phyloP scores from a whole-genome alignment of 2,888 invertebrate species.

The Mellilla xanthometata region DNA sequence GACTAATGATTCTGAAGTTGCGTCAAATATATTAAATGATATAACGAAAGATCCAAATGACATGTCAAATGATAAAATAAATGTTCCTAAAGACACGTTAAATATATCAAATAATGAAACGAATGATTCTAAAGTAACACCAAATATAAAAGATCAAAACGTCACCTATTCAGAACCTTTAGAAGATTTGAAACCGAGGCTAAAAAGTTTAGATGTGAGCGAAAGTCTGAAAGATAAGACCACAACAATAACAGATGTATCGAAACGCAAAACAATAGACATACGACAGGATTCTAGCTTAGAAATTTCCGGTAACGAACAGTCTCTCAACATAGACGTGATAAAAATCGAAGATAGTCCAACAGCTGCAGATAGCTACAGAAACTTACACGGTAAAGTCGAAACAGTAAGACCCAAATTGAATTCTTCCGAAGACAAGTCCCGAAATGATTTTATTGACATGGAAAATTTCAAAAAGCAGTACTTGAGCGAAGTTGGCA shows the following conservation, averaged over 20 bases:
- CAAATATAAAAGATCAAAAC: too few species aligned
- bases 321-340: constrained; percentile 51
- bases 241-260: constrained; percentile 34
- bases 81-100: too few species aligned
- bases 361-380: constrained; percentile 13
- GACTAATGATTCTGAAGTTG: too few species aligned
- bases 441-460: constrained; percentile 49
- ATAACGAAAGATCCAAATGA: too few species aligned
- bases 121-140: too few species aligned
- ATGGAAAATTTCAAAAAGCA: constrained; percentile 61
- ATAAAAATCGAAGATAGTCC: constrained; percentile 40
- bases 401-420: constrained; percentile 47
- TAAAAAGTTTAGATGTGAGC: too few species aligned
- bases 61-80: too few species aligned
- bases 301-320: constrained; percentile 57
- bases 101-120: too few species aligned
- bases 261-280: constrained; percentile 50
- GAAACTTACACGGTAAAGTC: constrained; percentile 25
- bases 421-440: constrained; percentile 40
- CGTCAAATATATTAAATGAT: too few species aligned
- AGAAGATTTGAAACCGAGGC: too few species aligned
- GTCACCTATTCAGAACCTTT: too few species aligned
- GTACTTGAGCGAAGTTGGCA: constrained; percentile 56
- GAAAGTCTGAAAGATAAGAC: too few species aligned
- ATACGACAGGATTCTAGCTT: constrained; percentile 52